phyloP scores from a whole-genome alignment of 2,113 vertebrate genomes.

The Suricata suricatta region DNA sequence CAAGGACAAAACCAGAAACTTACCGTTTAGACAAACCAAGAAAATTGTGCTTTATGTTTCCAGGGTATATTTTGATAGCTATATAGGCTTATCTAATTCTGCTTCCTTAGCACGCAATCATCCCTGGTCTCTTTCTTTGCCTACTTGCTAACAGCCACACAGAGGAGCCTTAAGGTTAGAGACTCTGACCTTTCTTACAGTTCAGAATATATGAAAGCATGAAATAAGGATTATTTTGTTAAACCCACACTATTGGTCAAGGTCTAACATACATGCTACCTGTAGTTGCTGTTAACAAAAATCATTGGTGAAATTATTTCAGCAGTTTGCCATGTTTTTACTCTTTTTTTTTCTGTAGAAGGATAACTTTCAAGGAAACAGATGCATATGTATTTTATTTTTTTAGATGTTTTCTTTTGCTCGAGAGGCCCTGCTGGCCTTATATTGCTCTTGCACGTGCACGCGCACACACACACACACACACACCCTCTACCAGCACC shows the following conservation, averaged over 20 bases:
- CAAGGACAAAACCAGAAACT: background rate
- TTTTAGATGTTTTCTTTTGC: background rate
- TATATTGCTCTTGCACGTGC: background rate
- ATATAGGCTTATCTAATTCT: background rate
- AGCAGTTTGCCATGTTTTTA: background rate
- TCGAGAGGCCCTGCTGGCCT: background rate
- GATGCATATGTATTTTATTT: background rate
- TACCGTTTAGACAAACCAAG: background rate
- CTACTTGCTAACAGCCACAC: constrained; percentile 9
- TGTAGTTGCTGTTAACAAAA: background rate
- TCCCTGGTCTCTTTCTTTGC: background rate
- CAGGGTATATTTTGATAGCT: background rate
- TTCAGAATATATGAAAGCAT: background rate
- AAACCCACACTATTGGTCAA: background rate
- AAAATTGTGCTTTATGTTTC: constrained; percentile 24
- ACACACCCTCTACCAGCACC: fast-evolving
- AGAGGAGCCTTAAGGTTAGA: background rate
- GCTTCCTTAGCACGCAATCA: background rate
- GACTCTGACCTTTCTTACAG: background rate
- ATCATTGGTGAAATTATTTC: background rate
- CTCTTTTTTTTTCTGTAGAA: background rate
- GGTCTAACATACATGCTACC: background rate
- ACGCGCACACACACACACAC: background rate
- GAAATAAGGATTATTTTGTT: background rate
- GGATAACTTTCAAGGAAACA: background rate